phyloP scores from a whole-genome alignment of 2,888 invertebrate genomes.

The Arrhopalites spinosus region DNA sequence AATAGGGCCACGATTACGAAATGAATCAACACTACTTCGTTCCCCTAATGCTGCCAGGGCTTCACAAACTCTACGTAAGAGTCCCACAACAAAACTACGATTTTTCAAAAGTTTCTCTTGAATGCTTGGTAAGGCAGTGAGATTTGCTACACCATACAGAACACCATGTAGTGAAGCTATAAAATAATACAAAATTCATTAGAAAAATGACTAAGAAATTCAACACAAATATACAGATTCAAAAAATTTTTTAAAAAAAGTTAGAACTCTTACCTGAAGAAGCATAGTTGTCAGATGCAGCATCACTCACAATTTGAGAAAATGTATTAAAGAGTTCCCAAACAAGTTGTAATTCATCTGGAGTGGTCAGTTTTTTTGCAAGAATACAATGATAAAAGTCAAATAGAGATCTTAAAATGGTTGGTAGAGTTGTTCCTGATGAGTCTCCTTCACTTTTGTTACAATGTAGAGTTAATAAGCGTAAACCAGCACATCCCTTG shows the following conservation, averaged over 20 bases:
- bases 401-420: conserved; percentile 42
- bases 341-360: conserved; percentile 18
- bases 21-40: conserved; percentile 39
- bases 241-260: too few species aligned
- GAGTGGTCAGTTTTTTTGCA: conserved; percentile 20
- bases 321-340: conserved; percentile 46
- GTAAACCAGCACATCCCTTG: conserved; percentile 45
- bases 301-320: conserved; percentile 39
- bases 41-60: conserved; percentile 42
- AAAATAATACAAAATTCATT: neutral
- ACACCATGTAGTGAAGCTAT: conserved; percentile 29
- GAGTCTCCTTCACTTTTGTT: conserved; percentile 30
- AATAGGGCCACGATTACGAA: conserved; percentile 44
- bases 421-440: conserved; percentile 45
- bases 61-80: conserved; percentile 42
- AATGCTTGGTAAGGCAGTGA: conserved; percentile 16
- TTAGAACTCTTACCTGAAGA: conserved; percentile 27
- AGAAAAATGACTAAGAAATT: neutral
- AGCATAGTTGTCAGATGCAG: conserved; percentile 36
- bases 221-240: too few species aligned
- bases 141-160: conserved; percentile 19
- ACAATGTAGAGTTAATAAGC: conserved; percentile 39
- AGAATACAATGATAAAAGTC: conserved; percentile 46
- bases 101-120: conserved; percentile 34
- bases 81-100: conserved; percentile 27